Conservation (phyloP, 2,888 invertebrate genomes). For the Podotricha telesiphe region DNA sequence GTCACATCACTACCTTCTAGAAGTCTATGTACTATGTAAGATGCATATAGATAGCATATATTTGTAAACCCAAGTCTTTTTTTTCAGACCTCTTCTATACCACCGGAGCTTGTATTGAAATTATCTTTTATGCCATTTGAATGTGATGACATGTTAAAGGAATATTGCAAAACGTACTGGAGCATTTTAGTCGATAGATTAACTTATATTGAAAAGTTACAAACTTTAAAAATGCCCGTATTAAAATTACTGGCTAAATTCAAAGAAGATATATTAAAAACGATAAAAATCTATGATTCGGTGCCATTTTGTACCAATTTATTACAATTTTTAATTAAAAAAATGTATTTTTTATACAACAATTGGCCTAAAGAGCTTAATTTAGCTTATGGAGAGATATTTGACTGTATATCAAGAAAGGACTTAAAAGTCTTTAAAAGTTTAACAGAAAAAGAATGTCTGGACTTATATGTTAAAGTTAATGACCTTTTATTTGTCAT, state of each 20-base stretch:
- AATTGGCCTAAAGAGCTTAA: constrained; percentile 56
- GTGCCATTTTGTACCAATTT: constrained; percentile 60
- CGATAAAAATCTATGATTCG: constrained; percentile 61
- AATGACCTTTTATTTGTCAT: constrained; percentile 66
- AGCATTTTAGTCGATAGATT: constrained; percentile 66
- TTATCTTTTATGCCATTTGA: constrained; percentile 72
- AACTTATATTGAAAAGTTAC: constrained; percentile 63
- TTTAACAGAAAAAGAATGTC: constrained; percentile 51
- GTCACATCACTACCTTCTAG: too few species aligned
- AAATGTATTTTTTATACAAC: constrained; percentile 61
- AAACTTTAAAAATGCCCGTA: constrained; percentile 53
- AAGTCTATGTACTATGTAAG: too few species aligned
- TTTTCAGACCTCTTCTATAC: constrained; percentile 58
- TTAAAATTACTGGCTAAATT: constrained; percentile 64
- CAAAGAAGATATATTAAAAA: constrained; percentile 59
- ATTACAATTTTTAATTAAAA: constrained; percentile 63
- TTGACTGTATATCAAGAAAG: constrained; percentile 55
- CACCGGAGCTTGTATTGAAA: constrained; percentile 67
- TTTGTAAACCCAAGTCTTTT: background rate
- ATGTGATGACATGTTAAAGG: constrained; percentile 55
- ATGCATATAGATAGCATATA: too few species aligned
- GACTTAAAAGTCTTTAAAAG: constrained; percentile 57
- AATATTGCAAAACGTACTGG: constrained; percentile 73
- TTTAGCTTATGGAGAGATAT: constrained; percentile 54
- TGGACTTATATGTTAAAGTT: constrained; percentile 63